Percentiles rank a stretch among this genome's conserved stretches.
Evolutionary conservation across 2,113 vertebrate genomes (phyloP).

Genomic region (Heloderma charlesbogerti): DNA sequence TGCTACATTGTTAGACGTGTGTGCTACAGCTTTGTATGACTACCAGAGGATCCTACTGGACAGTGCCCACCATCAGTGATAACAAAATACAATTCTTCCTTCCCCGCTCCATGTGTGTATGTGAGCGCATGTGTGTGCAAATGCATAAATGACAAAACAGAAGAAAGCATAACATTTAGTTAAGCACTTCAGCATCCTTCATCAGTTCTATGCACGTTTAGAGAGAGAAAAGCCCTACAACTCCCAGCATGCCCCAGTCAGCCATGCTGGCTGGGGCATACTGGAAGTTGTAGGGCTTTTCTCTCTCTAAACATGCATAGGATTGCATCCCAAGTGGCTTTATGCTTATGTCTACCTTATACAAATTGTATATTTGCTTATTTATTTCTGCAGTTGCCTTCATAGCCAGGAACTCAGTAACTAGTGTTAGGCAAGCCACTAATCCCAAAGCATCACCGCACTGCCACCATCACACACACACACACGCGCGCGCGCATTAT

Average conservation of each 20-base stretch:
- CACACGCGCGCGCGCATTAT: background rate
- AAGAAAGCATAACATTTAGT: background rate
- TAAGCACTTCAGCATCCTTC: background rate
- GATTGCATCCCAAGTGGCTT: background rate
- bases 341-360: background rate
- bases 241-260: no score
- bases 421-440: background rate
- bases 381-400: background rate
- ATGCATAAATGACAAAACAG: background rate
- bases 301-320: background rate
- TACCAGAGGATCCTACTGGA: background rate
- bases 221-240: no score
- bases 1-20: background rate
- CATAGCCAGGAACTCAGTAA: background rate
- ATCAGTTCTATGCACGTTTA: background rate
- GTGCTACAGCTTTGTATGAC: no score
- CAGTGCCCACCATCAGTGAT: background rate
- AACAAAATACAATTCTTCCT: background rate
- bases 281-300: no score
- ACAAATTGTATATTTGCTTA: background rate
- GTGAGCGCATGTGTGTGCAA: background rate
- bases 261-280: no score
- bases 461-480: background rate
- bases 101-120: background rate
- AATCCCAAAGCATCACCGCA: background rate